Percentiles rank a stretch among this genome's conserved stretches.
phyloP scores from a whole-genome alignment of 2,888 invertebrate species.

The Heliconius ethilla region DNA sequence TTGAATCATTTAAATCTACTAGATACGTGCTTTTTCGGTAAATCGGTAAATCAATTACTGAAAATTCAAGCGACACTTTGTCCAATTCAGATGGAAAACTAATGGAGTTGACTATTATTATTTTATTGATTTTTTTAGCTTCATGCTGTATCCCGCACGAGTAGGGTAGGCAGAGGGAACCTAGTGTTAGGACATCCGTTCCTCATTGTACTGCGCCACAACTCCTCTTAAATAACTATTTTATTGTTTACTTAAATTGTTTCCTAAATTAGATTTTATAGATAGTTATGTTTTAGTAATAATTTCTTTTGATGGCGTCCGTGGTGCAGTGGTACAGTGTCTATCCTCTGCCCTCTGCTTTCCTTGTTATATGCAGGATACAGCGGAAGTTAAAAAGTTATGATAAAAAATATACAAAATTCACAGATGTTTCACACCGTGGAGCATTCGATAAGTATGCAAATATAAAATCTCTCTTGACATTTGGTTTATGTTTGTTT shows the following conservation, averaged over 20 bases:
- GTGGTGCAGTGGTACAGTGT: no score
- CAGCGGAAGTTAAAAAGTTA: neutral
- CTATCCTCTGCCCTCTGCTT: neutral
- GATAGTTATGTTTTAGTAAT: no score
- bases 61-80: slow-evolving; percentile 32
- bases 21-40: slow-evolving; percentile 39
- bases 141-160: no score
- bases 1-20: slow-evolving; percentile 37
- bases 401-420: neutral
- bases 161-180: no score
- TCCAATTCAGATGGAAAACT: neutral
- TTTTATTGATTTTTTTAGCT: neutral
- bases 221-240: neutral
- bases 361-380: neutral
- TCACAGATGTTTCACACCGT: neutral
- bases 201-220: no score
- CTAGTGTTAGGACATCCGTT: no score
- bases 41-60: slow-evolving; percentile 42
- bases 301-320: no score
- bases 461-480: slow-evolving; percentile 47
- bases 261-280: neutral
- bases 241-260: neutral
- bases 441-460: slow-evolving; percentile 51
- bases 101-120: neutral
- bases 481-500: slow-evolving; percentile 43